Conservation (phyloP, 2,113 vertebrate species). For the Antechinus stuartii region DNA sequence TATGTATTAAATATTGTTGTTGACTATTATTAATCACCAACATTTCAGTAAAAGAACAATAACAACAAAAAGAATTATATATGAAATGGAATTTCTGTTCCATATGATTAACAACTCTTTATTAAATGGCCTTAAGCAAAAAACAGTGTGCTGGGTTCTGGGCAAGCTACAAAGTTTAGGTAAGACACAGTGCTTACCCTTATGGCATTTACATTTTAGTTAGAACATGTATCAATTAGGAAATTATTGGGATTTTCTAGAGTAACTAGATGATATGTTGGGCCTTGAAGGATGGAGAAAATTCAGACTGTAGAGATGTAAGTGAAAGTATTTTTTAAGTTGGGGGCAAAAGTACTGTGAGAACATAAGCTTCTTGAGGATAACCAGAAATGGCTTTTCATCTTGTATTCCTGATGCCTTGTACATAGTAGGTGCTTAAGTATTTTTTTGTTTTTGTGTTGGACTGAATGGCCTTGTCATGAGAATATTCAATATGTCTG, state of each 20-base stretch:
- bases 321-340: background rate
- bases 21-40: background rate
- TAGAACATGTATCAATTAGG: background rate
- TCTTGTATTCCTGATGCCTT: background rate
- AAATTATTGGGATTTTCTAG: background rate
- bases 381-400: background rate
- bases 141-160: background rate
- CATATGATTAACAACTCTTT: background rate
- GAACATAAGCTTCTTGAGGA: background rate
- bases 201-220: background rate
- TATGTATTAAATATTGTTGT: background rate
- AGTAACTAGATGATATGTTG: background rate
- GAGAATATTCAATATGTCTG: background rate
- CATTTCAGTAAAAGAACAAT: background rate
- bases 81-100: background rate
- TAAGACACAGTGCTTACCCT: background rate
- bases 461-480: background rate
- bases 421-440: background rate
- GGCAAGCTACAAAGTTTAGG: background rate
- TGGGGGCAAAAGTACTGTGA: background rate
- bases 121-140: background rate
- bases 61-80: background rate
- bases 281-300: background rate
- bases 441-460: background rate
- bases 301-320: background rate